Evolutionary conservation across 64 coral and sea anemone genomes (phyloP).

Genomic region (Acropora tenuis): DNA sequence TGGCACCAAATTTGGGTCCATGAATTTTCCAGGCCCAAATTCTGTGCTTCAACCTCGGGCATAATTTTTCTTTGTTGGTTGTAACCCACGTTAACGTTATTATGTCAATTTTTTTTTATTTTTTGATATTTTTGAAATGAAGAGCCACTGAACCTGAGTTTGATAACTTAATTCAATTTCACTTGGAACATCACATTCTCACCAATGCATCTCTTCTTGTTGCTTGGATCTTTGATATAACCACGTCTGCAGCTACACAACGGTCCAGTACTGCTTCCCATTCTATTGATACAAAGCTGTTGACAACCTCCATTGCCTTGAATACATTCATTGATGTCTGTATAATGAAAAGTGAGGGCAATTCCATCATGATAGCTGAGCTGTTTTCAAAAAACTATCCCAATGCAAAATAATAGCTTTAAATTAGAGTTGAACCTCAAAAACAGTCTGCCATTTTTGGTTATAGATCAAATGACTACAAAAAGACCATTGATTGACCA

Average conservation of each 20-base stretch:
- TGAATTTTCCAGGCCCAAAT: no score
- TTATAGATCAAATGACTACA: no score
- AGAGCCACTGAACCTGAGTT: background rate
- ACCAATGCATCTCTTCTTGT: slow-evolving; percentile 34
- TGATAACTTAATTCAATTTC: no score
- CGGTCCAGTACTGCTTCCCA: background rate
- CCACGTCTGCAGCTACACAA: slow-evolving; percentile 21
- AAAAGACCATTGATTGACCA: no score
- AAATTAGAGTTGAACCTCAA: no score
- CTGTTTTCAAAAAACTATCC: no score
- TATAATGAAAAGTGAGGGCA: background rate
- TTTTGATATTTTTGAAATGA: background rate
- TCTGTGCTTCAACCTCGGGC: no score
- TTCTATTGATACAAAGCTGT: slow-evolving; percentile 39
- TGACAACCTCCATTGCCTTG: slow-evolving; percentile 35
- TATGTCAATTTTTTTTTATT: background rate
- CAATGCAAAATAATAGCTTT: no score
- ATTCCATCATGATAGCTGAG: background rate
- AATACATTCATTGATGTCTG: slow-evolving; percentile 48
- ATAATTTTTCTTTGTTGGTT: no score
- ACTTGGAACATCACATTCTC: background rate
- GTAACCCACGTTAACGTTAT: no score
- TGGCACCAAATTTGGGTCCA: no score
- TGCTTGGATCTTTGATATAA: background rate
- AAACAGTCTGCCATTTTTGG: no score